phyloP scores from a whole-genome alignment of 2,797 vertebrate genomes.

The Xenopus petersii region DNA sequence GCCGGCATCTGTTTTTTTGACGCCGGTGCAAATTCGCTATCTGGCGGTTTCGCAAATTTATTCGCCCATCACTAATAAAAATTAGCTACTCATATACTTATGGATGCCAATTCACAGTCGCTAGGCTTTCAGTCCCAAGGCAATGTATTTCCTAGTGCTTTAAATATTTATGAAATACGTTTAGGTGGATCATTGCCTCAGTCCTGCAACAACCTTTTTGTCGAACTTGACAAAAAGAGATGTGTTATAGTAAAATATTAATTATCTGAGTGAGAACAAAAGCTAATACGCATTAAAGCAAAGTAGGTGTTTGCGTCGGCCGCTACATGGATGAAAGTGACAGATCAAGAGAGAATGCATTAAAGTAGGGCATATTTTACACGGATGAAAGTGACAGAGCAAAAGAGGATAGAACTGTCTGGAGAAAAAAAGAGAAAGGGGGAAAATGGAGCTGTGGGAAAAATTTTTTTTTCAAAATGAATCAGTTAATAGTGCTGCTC shows the following conservation, averaged over 20 bases:
- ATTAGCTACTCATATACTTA: too few species aligned
- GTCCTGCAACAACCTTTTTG: neutral
- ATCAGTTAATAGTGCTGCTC: too few species aligned
- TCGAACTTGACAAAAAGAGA: neutral
- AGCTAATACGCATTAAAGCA: slow-evolving; percentile 1
- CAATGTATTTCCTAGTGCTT: too few species aligned
- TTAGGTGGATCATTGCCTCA: neutral
- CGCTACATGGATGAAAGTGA: neutral
- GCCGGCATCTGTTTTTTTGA: too few species aligned
- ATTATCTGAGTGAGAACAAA: neutral
- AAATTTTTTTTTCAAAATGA: too few species aligned
- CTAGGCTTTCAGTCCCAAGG: too few species aligned
- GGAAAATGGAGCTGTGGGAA: too few species aligned
- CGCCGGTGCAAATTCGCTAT: too few species aligned
- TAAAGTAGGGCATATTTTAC: neutral
- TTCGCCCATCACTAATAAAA: too few species aligned
- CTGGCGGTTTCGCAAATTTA: too few species aligned
- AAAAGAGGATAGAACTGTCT: neutral
- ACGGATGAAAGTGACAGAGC: slow-evolving; percentile 1
- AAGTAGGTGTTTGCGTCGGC: slow-evolving; percentile 6
- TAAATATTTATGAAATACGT: too few species aligned
- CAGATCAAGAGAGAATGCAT: neutral
- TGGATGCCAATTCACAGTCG: too few species aligned
- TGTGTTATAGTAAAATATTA: neutral
- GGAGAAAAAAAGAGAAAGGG: neutral